Evolutionary conservation across 2,113 vertebrate species (phyloP).

Genomic region (Nerophis lumbriciformis): DNA sequence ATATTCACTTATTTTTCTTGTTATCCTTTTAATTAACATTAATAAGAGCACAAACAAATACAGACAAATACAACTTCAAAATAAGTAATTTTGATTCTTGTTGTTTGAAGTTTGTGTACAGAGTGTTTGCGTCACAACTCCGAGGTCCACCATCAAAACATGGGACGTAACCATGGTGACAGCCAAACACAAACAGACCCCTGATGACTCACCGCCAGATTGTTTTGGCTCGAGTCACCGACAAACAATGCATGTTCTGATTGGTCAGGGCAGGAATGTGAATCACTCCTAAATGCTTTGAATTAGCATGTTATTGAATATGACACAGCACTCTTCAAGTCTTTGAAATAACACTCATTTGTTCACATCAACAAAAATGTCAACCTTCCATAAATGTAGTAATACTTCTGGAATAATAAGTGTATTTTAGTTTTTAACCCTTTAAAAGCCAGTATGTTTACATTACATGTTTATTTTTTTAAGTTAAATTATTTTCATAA

Average conservation of each 20-base stretch:
- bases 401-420: too few relatives aligned
- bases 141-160: constrained; percentile 26
- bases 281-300: neutral
- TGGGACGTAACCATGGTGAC: constrained; percentile 26
- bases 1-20: too few relatives aligned
- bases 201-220: constrained; percentile 20
- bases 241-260: constrained; percentile 13
- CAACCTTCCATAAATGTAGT: too few relatives aligned
- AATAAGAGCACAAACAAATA: too few relatives aligned
- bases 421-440: too few relatives aligned
- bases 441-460: too few relatives aligned
- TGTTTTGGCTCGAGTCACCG: neutral
- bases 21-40: too few relatives aligned
- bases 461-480: too few relatives aligned
- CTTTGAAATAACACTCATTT: neutral
- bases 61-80: too few relatives aligned
- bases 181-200: constrained; percentile 17
- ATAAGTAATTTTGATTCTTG: too few relatives aligned
- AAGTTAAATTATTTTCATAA: too few relatives aligned
- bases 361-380: neutral
- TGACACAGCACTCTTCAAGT: neutral
- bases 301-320: neutral
- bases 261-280: neutral
- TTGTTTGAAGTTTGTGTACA: constrained; percentile 5
- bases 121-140: neutral